Base-by-base conservation (phyloP, 1,140 invertebrate species). In the Caenorhabditis remanei region DNA sequence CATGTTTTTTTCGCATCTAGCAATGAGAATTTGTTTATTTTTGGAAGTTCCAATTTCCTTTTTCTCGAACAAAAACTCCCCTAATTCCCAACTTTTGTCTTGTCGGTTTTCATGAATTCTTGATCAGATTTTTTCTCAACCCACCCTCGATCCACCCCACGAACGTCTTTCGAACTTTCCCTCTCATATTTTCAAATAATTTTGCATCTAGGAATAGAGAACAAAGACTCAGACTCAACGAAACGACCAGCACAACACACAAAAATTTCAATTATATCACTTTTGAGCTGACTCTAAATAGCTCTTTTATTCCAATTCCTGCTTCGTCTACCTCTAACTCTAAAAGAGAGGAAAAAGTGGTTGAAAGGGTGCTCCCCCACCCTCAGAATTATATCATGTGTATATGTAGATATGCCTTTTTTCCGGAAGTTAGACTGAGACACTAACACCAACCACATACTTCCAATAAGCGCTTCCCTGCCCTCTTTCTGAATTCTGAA, bases 361-460 rank as follows among this genome's bases (percentile, higher is more conserved):
- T 32, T 32, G 32, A 43, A 21, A n/a, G 40, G 16, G 65, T 71
- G 65, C 40, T 46, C 11, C 41, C 14, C 40, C 21, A 11, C 14
- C 32, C 19, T 8, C 40, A 43, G 65, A 71, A 71, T 32, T 32
- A 71, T 71, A 71, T 71, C 65, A 71, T 71, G 65, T 71, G 41
- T 71, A 46, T 71, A 71, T 43, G 41, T 71, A 46, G 65, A 43
- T 71, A 71, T 71, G 40, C 61, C 21, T 65, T 65, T 65, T 24
- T 71, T 71, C 65, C 65, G 65, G 65, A 71, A 71, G 65, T 71
- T 71, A 71, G 65, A 71, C 65, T 71, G 65, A 71, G 65, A 71
- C 65, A 46, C 65, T 71, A 71, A 71, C 65, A 71, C 41, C 41
- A 46, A 71, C 41, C 50, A n/a, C 65, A 32, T 71, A 71, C 65